Evolutionary conservation across 2,888 invertebrate genomes (phyloP), one percentile per base, ranked within the genome.

Genomic region (Unio delphinus): DNA sequence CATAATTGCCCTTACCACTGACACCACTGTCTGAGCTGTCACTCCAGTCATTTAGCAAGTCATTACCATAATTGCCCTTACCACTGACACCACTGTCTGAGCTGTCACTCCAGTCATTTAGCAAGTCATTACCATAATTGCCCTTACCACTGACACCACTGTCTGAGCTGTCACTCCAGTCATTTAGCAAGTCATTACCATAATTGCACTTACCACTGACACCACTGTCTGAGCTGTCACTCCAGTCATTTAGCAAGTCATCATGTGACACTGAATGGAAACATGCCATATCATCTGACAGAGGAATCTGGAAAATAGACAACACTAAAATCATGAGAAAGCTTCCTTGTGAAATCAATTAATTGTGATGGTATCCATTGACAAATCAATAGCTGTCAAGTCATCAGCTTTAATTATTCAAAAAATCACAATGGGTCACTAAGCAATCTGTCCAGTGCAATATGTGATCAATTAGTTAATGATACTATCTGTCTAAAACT

Each of bases 151-250:
- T 78, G 55, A 81, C 73, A 56, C 83, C 83, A 72, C 84, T 84
- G 70, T 84, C 83, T 1, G 84, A 82, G 67, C 82, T 83, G 70
- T 83, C 81, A 75, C 82, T 82, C 73, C 76, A 77, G 23, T 84
- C 82, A 69, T 79, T 75, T 54, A 81, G 69, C 3, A 45, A 45
- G 15, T 45, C 45, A 0, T 15, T 45, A 45, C 15, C 15, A 15
- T 3, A 3, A 45, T 2, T 45, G 11, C 15, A 11, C 78, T 68
- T 60, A 76, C 78, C 78, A 70, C 80, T 78, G 55, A 80, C 73
- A 56, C 83, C 83, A 72, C 84, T 84, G 70, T 84, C 83, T 1
- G 84, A 82, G 67, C 82, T 83, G 69, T 83, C 82, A 75, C 82
- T 82, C 74, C 77, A 77, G 28, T 84, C 83, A 68, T 80, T 75